These are phyloP conservation scores for Brachyrhaphis roseni DNA, from an alignment of 2,797 vertebrate genomes.

Conservation along the genomic window DNA sequence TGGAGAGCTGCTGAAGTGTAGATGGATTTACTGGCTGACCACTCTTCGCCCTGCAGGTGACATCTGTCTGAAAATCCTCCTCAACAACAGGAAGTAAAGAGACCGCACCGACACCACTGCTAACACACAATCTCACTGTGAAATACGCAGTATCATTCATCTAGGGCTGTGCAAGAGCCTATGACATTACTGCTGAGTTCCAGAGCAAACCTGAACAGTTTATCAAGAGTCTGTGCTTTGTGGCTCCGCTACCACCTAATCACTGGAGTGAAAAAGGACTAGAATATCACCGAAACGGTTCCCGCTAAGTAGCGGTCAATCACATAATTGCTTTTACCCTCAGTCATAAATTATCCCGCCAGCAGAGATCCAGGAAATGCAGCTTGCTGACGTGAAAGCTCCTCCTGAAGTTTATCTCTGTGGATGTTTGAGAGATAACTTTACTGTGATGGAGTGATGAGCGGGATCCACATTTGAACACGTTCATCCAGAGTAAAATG, in stretches of 20 bases:
- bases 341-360: slow-evolving; percentile 51
- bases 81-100: slow-evolving; percentile 2
- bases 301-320: slow-evolving; percentile 55
- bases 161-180: slow-evolving; percentile 14
- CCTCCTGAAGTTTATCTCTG: slow-evolving; percentile 2
- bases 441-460: neutral
- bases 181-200: slow-evolving; percentile 6
- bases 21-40: slow-evolving; percentile 56
- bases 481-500: neutral
- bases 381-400: slow-evolving; percentile 20
- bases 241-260: slow-evolving; percentile 41
- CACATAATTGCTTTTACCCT: slow-evolving; percentile 61
- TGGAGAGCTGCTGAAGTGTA: slow-evolving; percentile 12
- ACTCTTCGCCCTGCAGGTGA: slow-evolving; percentile 66
- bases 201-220: slow-evolving; percentile 34
- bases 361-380: slow-evolving; percentile 42
- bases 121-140: slow-evolving; percentile 8
- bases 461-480: neutral
- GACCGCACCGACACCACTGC: slow-evolving; percentile 1
- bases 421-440: slow-evolving; percentile 1
- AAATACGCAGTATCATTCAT: slow-evolving; percentile 31
- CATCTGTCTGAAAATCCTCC: slow-evolving; percentile 36
- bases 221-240: slow-evolving; percentile 39
- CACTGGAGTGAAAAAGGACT: slow-evolving; percentile 46
- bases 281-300: slow-evolving; percentile 48